Conservation (phyloP, 2,113 vertebrate genomes). For the Salminus brasiliensis region DNA sequence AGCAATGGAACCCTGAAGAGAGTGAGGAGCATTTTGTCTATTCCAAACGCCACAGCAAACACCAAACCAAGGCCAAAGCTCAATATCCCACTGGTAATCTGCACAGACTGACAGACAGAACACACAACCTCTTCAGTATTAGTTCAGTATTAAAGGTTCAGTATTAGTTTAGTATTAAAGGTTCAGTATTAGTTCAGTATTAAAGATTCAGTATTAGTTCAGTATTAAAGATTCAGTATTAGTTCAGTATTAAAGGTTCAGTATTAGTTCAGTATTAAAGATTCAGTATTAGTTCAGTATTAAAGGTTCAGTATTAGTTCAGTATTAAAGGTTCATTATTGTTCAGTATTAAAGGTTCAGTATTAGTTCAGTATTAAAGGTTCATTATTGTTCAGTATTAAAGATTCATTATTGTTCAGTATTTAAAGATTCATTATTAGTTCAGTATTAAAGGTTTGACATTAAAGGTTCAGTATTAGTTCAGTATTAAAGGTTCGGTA, state of each 20-base stretch:
- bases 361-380: too few species aligned
- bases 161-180: too few species aligned
- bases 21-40: neutral
- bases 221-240: neutral
- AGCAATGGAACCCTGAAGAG: conserved; percentile 71
- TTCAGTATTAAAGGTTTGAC: too few species aligned
- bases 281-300: too few species aligned
- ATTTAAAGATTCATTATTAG: neutral
- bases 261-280: too few species aligned
- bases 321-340: too few species aligned
- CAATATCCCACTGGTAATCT: conserved; percentile 66
- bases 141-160: too few species aligned
- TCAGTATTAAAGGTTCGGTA: neutral
- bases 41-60: conserved; percentile 50
- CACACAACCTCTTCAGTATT: neutral
- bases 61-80: conserved; percentile 68
- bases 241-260: too few species aligned
- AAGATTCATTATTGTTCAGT: neutral
- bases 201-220: neutral
- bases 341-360: too few species aligned
- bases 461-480: too few species aligned
- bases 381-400: neutral
- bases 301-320: too few species aligned
- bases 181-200: too few species aligned
- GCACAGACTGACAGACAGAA: conserved; percentile 62